Evolutionary conservation across 2,113 vertebrate species (phyloP).

Genomic region (Athene cunicularia): DNA sequence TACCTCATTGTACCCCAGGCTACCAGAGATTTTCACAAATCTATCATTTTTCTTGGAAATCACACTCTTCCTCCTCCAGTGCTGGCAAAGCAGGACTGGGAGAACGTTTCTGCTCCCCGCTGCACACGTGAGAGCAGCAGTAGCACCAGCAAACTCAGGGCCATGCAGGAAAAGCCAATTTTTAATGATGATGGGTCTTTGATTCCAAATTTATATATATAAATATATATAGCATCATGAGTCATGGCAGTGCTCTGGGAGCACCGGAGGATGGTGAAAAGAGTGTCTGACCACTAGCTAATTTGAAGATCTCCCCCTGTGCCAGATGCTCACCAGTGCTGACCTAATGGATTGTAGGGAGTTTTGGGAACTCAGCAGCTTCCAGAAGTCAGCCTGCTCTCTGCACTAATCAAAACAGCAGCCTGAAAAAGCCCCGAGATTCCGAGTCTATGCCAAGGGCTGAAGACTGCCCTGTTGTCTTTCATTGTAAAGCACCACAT

Average conservation of each 20-base stretch:
- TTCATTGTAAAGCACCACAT: not conserved
- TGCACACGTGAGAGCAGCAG: not conserved
- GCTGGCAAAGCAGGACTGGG: not conserved
- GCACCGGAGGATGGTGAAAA: not conserved
- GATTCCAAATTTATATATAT: not conserved
- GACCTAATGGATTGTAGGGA: fast-evolving
- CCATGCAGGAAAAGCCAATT: not conserved
- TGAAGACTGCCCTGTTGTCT: not conserved
- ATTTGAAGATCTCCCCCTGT: not conserved
- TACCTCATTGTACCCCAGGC: not conserved
- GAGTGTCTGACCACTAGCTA: not conserved
- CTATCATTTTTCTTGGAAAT: not conserved
- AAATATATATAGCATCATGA: not conserved
- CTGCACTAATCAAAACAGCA: not conserved
- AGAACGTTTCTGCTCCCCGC: not conserved
- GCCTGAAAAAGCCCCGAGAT: not conserved
- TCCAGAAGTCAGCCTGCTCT: not conserved
- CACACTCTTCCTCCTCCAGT: not conserved
- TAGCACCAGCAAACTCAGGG: fast-evolving
- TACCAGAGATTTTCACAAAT: not conserved
- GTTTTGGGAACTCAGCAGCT: not conserved
- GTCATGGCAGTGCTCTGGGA: not conserved
- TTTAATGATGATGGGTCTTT: not conserved
- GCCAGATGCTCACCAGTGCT: not conserved
- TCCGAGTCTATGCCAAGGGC: not conserved